Base-by-base conservation (phyloP, 2,113 vertebrate species). In the Scatophagus argus region DNA sequence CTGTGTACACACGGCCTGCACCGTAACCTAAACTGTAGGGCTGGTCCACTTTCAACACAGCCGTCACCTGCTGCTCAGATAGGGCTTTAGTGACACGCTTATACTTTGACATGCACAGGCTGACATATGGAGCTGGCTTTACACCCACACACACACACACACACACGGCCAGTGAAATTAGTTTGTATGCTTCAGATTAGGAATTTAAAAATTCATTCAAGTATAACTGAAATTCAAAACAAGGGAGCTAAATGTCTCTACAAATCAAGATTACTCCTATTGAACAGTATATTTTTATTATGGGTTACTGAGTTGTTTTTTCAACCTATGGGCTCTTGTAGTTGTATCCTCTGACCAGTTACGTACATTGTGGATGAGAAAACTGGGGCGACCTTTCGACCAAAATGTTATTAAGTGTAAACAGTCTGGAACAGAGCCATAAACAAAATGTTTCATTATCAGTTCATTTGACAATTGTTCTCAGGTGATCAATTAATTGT, bases 11-110 rank as follows among this genome's bases (percentile, higher is more conserved):
- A 87, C 71, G 84, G 82, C 19, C 77, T 72, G 77, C 25, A 41
- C n/a, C 6, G 92, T 94, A 95, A 94, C 86, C 72, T 86, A 93
- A 93, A 84, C 93, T 87, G 67, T 82, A 74, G 67, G 81, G 83
- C 86, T 87, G 87, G 72, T 80, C 82, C 81, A 66, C 32, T 41
- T 74, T 58, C 56, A 23, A n/a, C 27, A 6, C 85, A 89, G 80
- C 79, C 60, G 65, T 86, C 92, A 87, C 71, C 91, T 90, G 91
- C 88, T 89, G 85, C 79, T 89, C 74, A 86, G 77, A 74, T 39
- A n/a, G 12, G 14, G 44, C 9, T 75, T 87, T 75, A 86, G 67
- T 82, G 87, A 88, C 85, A 89, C 70, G 4, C 43, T 72, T 63
- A 58, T 44, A 76, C 64, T 47, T 43, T 49, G 54, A 67, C 51